A percentile compares a stretch with the other conserved stretches of the same genome.
These are phyloP conservation scores for Poecile montanus DNA, from an alignment of 2,797 vertebrate genomes.

Conservation along the genomic window DNA sequence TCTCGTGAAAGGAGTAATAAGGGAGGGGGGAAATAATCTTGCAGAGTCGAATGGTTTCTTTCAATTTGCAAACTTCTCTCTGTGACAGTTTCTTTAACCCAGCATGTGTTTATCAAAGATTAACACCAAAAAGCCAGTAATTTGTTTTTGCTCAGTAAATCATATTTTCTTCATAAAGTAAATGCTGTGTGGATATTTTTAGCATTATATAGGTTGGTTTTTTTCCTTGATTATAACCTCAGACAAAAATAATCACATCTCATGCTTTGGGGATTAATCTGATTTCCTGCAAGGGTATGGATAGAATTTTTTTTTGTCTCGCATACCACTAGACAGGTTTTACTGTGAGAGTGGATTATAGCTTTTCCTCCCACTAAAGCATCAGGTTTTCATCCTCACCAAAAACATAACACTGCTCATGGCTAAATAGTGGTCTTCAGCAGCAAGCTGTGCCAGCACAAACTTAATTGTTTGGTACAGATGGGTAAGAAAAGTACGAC, in stretches of 20 bases:
- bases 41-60: constrained; percentile 34
- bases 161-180: constrained; percentile 63
- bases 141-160: constrained; percentile 61
- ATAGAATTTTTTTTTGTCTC: constrained; percentile 7
- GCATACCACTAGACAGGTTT: not conserved
- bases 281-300: constrained; percentile 64
- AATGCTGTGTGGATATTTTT: constrained; percentile 52
- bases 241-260: constrained; percentile 72
- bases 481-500: not conserved
- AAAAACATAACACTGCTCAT: not conserved
- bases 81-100: constrained; percentile 19
- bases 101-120: constrained; percentile 47
- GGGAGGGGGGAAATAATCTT: not conserved
- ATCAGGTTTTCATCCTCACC: not conserved
- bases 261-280: constrained; percentile 69
- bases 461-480: not conserved
- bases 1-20: constrained; percentile 31
- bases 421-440: not conserved
- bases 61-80: constrained; percentile 43
- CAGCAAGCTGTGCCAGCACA: not conserved
- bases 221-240: constrained; percentile 71
- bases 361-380: not conserved
- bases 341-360: constrained; percentile 17
- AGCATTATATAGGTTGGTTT: constrained; percentile 45
- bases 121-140: constrained; percentile 49